A percentile compares a stretch with the other conserved stretches of the same genome.
These are phyloP conservation scores for Drosophila nigrodunni DNA, from an alignment of 1,140 invertebrate genomes.

Conservation along the genomic window DNA sequence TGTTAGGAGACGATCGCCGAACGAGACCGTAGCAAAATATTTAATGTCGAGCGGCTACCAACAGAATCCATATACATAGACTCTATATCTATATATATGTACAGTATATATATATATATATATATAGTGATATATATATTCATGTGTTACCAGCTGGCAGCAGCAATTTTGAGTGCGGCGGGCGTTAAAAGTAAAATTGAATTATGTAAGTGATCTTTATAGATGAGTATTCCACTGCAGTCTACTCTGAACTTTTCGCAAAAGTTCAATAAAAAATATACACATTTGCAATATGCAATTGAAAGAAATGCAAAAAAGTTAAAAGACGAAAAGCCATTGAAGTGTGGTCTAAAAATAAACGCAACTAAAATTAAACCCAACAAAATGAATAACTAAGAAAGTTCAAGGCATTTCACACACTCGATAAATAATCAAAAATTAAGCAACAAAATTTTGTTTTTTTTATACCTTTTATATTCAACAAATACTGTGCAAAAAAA, in stretches of 20 bases:
- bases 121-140: conserved; percentile 58
- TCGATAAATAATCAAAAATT: conserved; percentile 52
- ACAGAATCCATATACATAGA: conserved; percentile 51
- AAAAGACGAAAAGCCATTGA: conserved; percentile 11
- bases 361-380: conserved; percentile 62
- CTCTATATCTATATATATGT: conserved; percentile 42
- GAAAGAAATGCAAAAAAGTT: conserved; percentile 16
- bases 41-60: conserved; percentile 64
- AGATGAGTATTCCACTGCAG: conserved; percentile 8
- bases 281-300: conserved; percentile 12
- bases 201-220: conserved; percentile 73
- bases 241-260: background rate
- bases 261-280: conserved; percentile 48
- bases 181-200: conserved; percentile 62
- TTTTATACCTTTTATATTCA: conserved; percentile 9
- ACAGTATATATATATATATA: conserved; percentile 56
- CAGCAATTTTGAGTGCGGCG: conserved; percentile 73
- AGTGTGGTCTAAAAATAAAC: conserved; percentile 67
- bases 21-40: conserved; percentile 74
- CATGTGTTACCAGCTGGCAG: conserved; percentile 72
- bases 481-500: conserved; percentile 2
- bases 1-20: conserved; percentile 81
- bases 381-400: conserved; percentile 56
- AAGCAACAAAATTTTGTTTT: conserved; percentile 23
- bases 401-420: conserved; percentile 56